Evolutionary conservation across 2,797 vertebrate species (phyloP).

Genomic region (Sarcoramphus papa): DNA sequence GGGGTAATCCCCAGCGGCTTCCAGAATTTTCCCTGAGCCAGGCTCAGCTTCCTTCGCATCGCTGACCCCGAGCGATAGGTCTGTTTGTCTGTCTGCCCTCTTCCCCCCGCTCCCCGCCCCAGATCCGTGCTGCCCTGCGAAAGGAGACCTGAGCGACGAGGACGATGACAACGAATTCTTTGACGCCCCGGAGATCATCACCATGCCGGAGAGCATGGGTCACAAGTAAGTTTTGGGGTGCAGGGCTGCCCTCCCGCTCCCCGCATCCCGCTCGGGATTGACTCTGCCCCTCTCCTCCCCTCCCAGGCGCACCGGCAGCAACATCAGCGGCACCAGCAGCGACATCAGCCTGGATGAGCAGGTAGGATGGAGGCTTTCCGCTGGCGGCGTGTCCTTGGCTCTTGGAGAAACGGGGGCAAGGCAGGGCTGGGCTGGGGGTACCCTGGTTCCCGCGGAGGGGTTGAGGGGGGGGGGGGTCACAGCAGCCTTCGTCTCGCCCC

Average conservation of each 20-base stretch:
- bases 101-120: background rate
- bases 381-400: rapidly evolving
- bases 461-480: rapidly evolving
- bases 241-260: rapidly evolving
- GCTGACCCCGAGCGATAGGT: rapidly evolving
- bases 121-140: slow-evolving; percentile 75
- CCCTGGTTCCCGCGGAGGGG: rapidly evolving
- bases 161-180: slow-evolving; percentile 97
- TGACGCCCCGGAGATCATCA: slow-evolving; percentile 90
- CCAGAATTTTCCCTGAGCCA: rapidly evolving
- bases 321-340: slow-evolving; percentile 89
- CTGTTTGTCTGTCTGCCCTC: background rate
- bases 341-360: slow-evolving; percentile 91
- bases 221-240: slow-evolving; percentile 81
- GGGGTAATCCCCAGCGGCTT: background rate
- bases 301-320: slow-evolving; percentile 90
- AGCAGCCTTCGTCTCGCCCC: background rate
- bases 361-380: slow-evolving; percentile 45
- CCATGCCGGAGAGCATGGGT: slow-evolving; percentile 86
- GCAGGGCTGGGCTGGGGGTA: background rate
- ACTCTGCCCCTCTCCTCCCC: background rate
- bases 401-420: no score
- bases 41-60: rapidly evolving
- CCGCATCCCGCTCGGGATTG: rapidly evolving
- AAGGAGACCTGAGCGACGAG: slow-evolving; percentile 92